Conservation (phyloP, 2,888 invertebrate species). For the Athalia cordata region DNA sequence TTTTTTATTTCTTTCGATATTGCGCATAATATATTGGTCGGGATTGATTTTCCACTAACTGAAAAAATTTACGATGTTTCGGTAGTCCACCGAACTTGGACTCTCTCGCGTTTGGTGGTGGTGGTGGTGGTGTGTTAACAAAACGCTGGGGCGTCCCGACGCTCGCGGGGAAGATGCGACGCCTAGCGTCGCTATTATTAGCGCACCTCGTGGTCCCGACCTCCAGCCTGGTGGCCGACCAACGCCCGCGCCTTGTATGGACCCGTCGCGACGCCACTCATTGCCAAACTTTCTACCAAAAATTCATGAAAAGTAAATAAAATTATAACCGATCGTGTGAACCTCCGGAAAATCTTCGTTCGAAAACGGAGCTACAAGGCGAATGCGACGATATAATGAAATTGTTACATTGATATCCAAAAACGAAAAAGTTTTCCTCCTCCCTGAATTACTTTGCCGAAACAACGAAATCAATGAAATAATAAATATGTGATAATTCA, state of each 20-base stretch:
- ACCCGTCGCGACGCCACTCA: conserved; percentile 60
- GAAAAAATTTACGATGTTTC: not conserved
- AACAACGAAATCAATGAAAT: too few species aligned
- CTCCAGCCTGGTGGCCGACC: conserved; percentile 64
- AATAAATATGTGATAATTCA: too few species aligned
- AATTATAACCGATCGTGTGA: not conserved
- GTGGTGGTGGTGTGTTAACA: not conserved
- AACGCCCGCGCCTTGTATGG: conserved; percentile 73
- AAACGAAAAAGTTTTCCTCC: too few species aligned
- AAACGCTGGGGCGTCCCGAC: conserved; percentile 54
- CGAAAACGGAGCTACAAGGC: not conserved
- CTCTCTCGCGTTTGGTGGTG: conserved; percentile 5
- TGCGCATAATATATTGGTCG: too few species aligned
- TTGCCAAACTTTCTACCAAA: conserved; percentile 46
- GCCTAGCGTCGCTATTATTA: conserved; percentile 68
- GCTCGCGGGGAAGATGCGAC: conserved; percentile 52
- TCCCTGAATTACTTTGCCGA: too few species aligned
- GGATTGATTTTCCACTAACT: not conserved
- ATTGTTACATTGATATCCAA: too few species aligned
- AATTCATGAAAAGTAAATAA: conserved; percentile 33
- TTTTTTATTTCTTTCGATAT: too few species aligned
- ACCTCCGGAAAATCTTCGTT: not conserved
- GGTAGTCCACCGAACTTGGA: conserved; percentile 42
- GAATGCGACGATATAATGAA: not conserved
- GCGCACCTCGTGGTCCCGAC: conserved; percentile 66